Base-by-base conservation (phyloP, 2,797 vertebrate species). In the Varecia variegata region DNA sequence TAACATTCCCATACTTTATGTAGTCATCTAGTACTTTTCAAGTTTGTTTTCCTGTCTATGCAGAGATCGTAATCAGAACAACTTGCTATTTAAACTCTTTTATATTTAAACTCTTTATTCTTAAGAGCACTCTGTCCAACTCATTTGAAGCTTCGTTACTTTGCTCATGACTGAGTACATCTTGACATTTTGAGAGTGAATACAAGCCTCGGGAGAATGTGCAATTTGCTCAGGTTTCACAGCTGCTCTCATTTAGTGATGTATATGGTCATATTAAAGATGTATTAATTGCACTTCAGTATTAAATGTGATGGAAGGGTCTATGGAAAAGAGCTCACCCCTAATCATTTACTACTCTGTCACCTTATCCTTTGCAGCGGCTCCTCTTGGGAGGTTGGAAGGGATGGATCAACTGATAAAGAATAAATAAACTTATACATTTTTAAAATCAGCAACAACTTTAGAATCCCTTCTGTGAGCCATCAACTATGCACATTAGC, bases 181-280 rank as follows among this genome's bases (percentile, higher is more conserved):
- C 96, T 93, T 98, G 97, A 97, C 97, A 98, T 98, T 98, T 98
- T 96, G 74, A 93, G 97, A 98, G 88, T 60, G 62, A 97, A 73
- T 77, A 76, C 11, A 15, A 45, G 70, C 92, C 97, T 93, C 97
- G 38, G 88, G 80, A 95, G 96, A 86, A 81, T 35, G 30, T 45
- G 30, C 5, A 62, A 9, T 38, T 77, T 91, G 71, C 89, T 95
- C 74, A 50, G 45, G 80, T 21, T 95, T 94, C 98, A 87, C 76
- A 98, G 92, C 84, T 97, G 82, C 86, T 96, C 67, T 83, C 88
- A 52, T 74, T 95, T 94, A 94, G 43, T 79, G 68, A 73, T 92
- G 62, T 94, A 76, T 97, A 86, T 50, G 76, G 52, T 96, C 95
- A 95, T 93, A 96, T 94, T 97, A 95, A 98, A 98, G 93, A 95